Evolutionary conservation across 2,113 vertebrate species (phyloP), one percentile per base, ranked within the genome.

Genomic region (Tympanuchus pallidicinctus): DNA sequence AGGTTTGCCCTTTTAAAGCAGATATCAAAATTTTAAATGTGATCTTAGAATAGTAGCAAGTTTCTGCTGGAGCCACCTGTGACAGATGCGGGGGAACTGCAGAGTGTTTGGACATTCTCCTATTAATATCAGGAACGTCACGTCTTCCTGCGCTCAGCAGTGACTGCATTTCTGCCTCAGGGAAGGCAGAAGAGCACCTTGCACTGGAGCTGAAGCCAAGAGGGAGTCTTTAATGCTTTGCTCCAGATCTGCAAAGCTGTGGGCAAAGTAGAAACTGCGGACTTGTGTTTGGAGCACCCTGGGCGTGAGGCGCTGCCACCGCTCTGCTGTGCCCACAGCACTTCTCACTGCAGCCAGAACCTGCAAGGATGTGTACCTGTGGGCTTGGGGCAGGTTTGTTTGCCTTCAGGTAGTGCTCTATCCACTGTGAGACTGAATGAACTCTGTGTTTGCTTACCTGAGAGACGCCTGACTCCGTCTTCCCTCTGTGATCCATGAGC

Each of bases 1-100:
- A 73, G 57, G 3, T 88, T 82, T 96, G 79, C 75, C 88, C 90
- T 93, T 82, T 81, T 65, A 83, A 88, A 86, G 72, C 81, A 94
- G 56, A 66, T 82, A 88, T 66, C 93, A 90, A 74, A 32, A 76
- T 80, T 92, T 79, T 10, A 47, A 83, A 57, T 61, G 21, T 30
- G 93, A 57, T 93, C 88, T 84, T 79, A 65, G 6, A 80, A 59
- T 25, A 83, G 63, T 16, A 84, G 72, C 79, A 34, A 85, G 57
- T 92, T 92, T 73, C 83, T 83, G 19, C 87, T 25, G 52, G 63
- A 82, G 79, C 54, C 2, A 0, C 32, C 67, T 21, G 28, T 50
- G 90, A 12, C 61, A 30, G 86, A 9, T 1, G 57, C 27, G 7
- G 45, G 86, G 83, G 47, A 66, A 6, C 45, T 14, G 50, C 4